These are phyloP conservation scores for Sanderia malayensis DNA, from an alignment of 30 jellyfish, hydroid and myxozoan species.

Conservation along the genomic window DNA sequence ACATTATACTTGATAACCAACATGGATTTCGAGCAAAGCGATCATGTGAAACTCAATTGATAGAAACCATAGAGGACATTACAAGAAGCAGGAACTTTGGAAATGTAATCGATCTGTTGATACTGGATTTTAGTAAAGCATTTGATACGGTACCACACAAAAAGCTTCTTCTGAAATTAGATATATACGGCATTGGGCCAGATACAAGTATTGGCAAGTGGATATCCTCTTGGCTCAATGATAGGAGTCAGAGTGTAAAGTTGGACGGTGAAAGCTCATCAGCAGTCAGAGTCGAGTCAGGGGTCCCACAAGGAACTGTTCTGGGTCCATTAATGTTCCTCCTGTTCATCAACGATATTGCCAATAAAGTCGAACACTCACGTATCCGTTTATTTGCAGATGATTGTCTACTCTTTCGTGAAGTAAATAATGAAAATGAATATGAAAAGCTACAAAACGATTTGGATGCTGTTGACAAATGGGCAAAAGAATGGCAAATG, in stretches of 20 bases:
- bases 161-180: conserved; percentile 15
- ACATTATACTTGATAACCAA: conserved; percentile 18
- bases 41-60: conserved; percentile 43
- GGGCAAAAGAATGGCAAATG: too few relatives aligned
- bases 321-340: conserved; percentile 47
- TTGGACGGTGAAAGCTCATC: too few relatives aligned
- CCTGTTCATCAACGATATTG: conserved; percentile 33
- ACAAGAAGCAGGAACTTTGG: not conserved
- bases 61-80: conserved; percentile 24
- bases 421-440: conserved; percentile 39
- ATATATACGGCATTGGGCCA: conserved; percentile 11
- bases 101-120: conserved; percentile 10
- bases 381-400: conserved; percentile 46
- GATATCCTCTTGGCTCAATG: too few relatives aligned
- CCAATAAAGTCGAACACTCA: conserved; percentile 30
- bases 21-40: conserved; percentile 46
- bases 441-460: conserved; percentile 38
- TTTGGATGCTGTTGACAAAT: conserved; percentile 41
- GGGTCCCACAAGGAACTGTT: too few relatives aligned
- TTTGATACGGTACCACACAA: conserved; percentile 37
- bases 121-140: conserved; percentile 5
- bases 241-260: too few relatives aligned
- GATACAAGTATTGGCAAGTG: too few relatives aligned
- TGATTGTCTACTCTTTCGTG: conserved; percentile 42
- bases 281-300: too few relatives aligned